Conservation (phyloP, 2,113 vertebrate species). For the Ammospiza caudacuta region DNA sequence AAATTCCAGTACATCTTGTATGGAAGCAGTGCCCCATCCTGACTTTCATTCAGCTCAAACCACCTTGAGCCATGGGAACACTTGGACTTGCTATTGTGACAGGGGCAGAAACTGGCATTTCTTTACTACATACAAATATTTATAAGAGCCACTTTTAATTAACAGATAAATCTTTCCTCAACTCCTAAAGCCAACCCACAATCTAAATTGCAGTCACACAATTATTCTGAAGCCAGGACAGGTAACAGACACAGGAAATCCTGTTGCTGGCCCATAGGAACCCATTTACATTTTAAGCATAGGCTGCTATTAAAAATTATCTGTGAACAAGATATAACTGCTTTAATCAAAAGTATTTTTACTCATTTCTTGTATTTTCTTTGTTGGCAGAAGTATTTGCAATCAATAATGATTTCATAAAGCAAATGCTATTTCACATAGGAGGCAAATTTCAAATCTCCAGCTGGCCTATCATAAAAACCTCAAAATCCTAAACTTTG, state of each 20-base stretch:
- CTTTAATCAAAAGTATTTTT: not conserved
- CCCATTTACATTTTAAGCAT: not conserved
- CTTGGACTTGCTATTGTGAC: rapidly evolving
- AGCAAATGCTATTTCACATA: constrained; percentile 4
- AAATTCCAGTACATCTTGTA: not conserved
- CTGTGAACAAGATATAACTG: not conserved
- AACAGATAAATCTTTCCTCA: not conserved
- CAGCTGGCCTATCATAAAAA: not conserved
- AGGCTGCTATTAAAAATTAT: not conserved
- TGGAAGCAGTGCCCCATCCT: not conserved
- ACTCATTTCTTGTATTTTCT: not conserved
- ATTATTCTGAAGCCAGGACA: not conserved
- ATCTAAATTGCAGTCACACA: rapidly evolving
- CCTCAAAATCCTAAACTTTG: constrained; percentile 58
- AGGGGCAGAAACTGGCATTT: not conserved
- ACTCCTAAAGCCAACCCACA: not conserved
- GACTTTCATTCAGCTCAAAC: not conserved
- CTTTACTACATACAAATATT: not conserved
- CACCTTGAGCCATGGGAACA: rapidly evolving
- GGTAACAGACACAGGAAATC: not conserved
- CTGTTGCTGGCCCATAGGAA: rapidly evolving
- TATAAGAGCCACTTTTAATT: not conserved
- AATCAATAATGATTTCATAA: constrained; percentile 19
- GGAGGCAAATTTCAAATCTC: not conserved
- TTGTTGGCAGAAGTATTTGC: not conserved